Base-by-base conservation (phyloP, 2,113 vertebrate species). In the Fulmarus glacialis region DNA sequence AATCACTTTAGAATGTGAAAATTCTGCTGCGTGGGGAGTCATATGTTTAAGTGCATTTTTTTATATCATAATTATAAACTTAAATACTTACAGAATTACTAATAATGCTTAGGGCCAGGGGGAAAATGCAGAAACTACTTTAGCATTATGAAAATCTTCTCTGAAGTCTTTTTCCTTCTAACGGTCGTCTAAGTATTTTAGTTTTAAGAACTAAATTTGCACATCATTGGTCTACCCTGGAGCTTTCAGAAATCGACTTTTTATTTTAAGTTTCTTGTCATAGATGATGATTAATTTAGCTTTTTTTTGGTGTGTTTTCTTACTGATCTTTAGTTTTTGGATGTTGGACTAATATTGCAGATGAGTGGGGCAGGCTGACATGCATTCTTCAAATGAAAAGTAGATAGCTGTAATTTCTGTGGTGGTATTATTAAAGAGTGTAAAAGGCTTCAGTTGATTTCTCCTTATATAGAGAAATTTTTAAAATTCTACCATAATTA, bases 81-180 rank as follows among this genome's bases (percentile, higher is more conserved):
- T 83, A 29, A 89, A 26, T 50, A 83, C 20, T 59, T 89, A 24
- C 0, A 42, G 63, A 91, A 78, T 71, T 87, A 32, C 9, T 71
- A 1, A 5, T 34, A 19, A 24, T 55, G 42, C 32, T 62, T 78
- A 74, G 42, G 23, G 22, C 16, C 0, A 0, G 29, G 11, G 18
- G 19, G 8, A 8, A 70, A 75, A 84, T 70, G 10, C 36, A 68
- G 43, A 64, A 89, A 52, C 30, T 27, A 15, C 53, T 8, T 75
- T 43, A 47, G 29, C 14, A 34, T 78, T 84, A 45, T 36, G 23
- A 79, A 93, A 50, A 75, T 81, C 24, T 67, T 67, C 8, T 48
- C 8, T 62, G 36, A 83, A 89, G 42, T 42, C 15, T 60, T 59
- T 15, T 77, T 75, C 24, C 34, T 77, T 77, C 1, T 71, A 43